Conservation (phyloP, 1,140 invertebrate genomes). For the Nasonia giraulti region DNA sequence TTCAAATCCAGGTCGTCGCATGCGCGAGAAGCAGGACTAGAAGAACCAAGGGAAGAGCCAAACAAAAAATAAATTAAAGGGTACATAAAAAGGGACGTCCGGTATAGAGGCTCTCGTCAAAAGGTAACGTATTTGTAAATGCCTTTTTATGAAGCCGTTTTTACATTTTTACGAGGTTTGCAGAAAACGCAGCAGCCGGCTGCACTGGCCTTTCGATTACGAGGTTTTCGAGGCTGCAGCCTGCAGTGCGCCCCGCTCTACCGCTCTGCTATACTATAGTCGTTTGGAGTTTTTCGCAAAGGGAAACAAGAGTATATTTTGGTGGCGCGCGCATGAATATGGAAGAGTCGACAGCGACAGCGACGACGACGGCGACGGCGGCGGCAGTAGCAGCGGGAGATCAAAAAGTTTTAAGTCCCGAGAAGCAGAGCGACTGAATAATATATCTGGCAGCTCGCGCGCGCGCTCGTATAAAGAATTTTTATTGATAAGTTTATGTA, state of each 20-base stretch:
- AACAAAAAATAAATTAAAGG: too few species aligned
- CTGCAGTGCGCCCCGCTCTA: too few species aligned
- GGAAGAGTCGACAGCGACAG: not conserved
- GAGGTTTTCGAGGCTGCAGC: not conserved
- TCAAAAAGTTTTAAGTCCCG: slow-evolving; percentile 10
- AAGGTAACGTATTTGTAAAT: too few species aligned
- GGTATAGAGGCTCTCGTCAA: too few species aligned
- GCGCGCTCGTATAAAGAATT: not conserved
- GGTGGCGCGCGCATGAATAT: not conserved
- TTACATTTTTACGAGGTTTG: not conserved
- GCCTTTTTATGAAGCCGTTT: not conserved
- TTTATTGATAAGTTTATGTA: not conserved
- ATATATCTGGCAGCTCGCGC: not conserved
- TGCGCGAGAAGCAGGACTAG: too few species aligned
- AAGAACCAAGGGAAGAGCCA: too few species aligned
- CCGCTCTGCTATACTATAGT: not conserved
- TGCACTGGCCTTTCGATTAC: not conserved
- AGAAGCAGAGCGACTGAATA: slow-evolving; percentile 1
- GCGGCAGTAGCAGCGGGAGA: not conserved
- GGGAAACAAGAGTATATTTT: slow-evolving; percentile 17
- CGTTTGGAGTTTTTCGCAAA: slow-evolving; percentile 14
- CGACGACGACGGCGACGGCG: not conserved
- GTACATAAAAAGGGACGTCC: too few species aligned
- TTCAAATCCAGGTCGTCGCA: too few species aligned
- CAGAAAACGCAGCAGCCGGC: not conserved